phyloP scores from a whole-genome alignment of 2,888 invertebrate species.

The Rutpela maculata region DNA sequence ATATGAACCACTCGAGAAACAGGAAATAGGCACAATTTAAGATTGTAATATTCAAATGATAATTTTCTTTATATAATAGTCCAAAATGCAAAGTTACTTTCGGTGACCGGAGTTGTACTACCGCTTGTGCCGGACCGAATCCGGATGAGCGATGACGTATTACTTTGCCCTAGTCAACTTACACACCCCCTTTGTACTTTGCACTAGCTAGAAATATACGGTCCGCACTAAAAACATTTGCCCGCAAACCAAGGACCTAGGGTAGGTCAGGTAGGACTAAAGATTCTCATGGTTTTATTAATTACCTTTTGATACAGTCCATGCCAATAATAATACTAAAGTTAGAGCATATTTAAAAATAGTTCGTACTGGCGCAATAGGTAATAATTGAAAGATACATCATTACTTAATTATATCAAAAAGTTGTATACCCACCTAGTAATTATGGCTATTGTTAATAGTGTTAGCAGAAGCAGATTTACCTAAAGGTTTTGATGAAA shows the following conservation, averaged over 20 bases:
- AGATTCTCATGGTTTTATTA: background rate
- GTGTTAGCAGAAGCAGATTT: constrained; percentile 8
- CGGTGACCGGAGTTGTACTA: constrained; percentile 56
- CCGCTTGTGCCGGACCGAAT: constrained; percentile 66
- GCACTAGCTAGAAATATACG: constrained; percentile 59
- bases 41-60: constrained; percentile 47
- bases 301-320: too few species aligned
- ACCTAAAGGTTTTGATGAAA: constrained; percentile 41
- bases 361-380: too few species aligned
- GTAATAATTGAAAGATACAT: too few species aligned
- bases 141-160: constrained; percentile 72
- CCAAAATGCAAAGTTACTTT: background rate
- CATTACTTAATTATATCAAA: too few species aligned
- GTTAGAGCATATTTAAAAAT: too few species aligned
- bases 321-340: too few species aligned
- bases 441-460: background rate
- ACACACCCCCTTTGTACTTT: constrained; percentile 64
- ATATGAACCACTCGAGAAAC: background rate
- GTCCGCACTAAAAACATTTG: constrained; percentile 63
- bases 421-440: too few species aligned
- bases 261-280: constrained; percentile 54
- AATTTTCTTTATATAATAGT: constrained; percentile 46
- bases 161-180: constrained; percentile 64
- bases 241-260: constrained; percentile 54
- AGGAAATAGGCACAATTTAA: background rate